Evolutionary conservation across 2,888 invertebrate genomes (phyloP).

Genomic region (Atethmia centrago): DNA sequence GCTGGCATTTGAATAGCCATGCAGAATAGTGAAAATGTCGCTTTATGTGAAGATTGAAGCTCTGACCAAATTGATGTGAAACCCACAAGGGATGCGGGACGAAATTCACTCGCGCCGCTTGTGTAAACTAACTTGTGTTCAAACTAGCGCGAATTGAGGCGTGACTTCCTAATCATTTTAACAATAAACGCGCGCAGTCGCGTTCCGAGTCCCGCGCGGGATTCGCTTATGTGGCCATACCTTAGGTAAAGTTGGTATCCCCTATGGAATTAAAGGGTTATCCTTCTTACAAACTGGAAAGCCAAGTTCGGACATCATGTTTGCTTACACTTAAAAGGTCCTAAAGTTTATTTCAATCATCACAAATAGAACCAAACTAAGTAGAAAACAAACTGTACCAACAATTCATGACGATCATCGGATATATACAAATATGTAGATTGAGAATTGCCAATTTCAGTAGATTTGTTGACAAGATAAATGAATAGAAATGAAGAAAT

Average conservation of each 20-base stretch:
- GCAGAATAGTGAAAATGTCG: neutral
- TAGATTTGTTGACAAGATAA: constrained; percentile 5
- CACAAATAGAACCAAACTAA: neutral
- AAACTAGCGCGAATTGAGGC: neutral
- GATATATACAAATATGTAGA: neutral
- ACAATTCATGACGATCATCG: neutral
- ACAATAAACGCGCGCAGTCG: neutral
- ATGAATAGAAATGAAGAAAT: constrained; percentile 2
- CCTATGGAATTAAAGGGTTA: neutral
- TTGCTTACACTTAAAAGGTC: too few relatives aligned
- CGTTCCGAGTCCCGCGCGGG: too few relatives aligned
- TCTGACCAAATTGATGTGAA: too few relatives aligned
- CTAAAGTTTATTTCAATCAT: neutral
- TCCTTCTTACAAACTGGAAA: neutral
- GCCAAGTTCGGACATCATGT: neutral
- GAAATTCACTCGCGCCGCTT: too few relatives aligned
- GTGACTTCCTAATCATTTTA: neutral
- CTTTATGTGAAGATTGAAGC: too few relatives aligned
- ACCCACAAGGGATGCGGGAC: too few relatives aligned
- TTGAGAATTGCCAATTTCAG: neutral
- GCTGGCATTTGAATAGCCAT: neutral
- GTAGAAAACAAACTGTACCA: neutral
- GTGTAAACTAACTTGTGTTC: neutral
- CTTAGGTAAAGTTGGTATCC: neutral
- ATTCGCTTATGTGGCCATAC: neutral